Percentiles rank a stretch among this genome's conserved stretches.
These are phyloP conservation scores for Tryphoninae sp. DNA, from an alignment of 2,888 invertebrate genomes.

Conservation along the genomic window DNA sequence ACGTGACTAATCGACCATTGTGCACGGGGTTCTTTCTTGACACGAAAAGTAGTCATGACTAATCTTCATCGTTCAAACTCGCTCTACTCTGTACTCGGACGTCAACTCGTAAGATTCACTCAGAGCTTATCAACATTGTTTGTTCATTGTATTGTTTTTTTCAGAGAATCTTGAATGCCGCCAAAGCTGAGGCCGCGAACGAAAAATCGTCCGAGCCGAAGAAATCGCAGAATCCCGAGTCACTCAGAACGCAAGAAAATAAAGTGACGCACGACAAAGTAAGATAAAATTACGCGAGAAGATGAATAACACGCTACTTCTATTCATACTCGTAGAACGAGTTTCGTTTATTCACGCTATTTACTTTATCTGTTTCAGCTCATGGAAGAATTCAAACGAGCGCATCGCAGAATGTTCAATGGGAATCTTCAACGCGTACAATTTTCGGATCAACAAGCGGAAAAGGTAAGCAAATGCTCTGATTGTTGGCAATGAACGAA, in stretches of 20 bases:
- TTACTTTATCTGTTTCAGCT: slow-evolving; percentile 77
- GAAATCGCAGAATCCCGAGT: slow-evolving; percentile 73
- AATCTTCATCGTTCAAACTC: slow-evolving; percentile 47
- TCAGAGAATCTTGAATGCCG: slow-evolving; percentile 75
- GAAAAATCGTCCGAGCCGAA: slow-evolving; percentile 73
- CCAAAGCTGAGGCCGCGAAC: slow-evolving; percentile 69
- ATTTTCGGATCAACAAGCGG: slow-evolving; percentile 69
- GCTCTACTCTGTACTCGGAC: slow-evolving; percentile 5
- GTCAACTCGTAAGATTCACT: background rate
- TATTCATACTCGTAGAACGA: background rate
- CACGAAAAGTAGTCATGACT: slow-evolving; percentile 44
- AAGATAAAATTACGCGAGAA: slow-evolving; percentile 46
- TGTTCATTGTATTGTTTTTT: background rate
- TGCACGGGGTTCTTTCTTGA: slow-evolving; percentile 11
- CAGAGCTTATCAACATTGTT: slow-evolving; percentile 19
- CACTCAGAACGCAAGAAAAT: slow-evolving; percentile 75
- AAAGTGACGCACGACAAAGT: slow-evolving; percentile 80
- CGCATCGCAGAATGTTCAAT: slow-evolving; percentile 92
- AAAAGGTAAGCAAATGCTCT: slow-evolving; percentile 72
- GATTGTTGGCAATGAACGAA: background rate
- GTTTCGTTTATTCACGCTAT: background rate
- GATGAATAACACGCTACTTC: slow-evolving; percentile 1
- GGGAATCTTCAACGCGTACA: slow-evolving; percentile 75
- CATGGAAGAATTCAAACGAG: slow-evolving; percentile 95
- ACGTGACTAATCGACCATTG: slow-evolving; percentile 51